Base-by-base conservation (phyloP, 2,888 invertebrate species). In the Ypsolopha sequella region DNA sequence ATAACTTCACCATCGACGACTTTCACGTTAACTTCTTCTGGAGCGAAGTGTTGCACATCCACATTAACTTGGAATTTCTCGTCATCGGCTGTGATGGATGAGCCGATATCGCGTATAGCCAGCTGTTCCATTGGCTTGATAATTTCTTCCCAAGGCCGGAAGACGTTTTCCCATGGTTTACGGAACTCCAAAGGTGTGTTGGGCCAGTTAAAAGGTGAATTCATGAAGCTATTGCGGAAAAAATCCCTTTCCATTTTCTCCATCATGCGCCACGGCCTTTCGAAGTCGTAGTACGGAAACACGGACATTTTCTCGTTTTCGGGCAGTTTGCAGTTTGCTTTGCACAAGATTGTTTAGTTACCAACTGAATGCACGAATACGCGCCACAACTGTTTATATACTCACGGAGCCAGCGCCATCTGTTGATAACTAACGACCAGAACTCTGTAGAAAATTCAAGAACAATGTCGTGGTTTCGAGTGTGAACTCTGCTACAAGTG, bases 1-100 rank as follows among this genome's bases (percentile, higher is more conserved):
- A 93, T 81, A 7, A 95, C 88, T 8, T 84, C 82, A 38, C 90
- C 88, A 48, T 93, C 91, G 0, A 90, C 79, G 0, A 93, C 92
- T 71, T 92, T 94, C 0, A 95, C 94, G 1, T 85, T 87, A 13
- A 95, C 88, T 70, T 95, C 95, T 45, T 91, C 89, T 0, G 95
- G 95, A 0, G 89, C 73, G 60, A 94, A 95, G 60, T 94, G 92
- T 57, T 92, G 91, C 0, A 95, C 93, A 65, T 95, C 94, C 54
- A 94, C 81, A 58, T 88, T 90, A 0, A 93, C 89, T 68, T 91
- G 90, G 60, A 91, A 93, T 54, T 80, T 88, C 55, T 90, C 87
- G 8, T 86, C 69, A 60, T 89, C 87, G 1, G 75, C 66, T 0
- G 77, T 73, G 50, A 90, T 77, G 0, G 81, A 76, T 0, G 81